Evolutionary conservation across 2,797 vertebrate species (phyloP), one percentile per base, ranked within the genome.

Genomic region (Meriones psammophilus): DNA sequence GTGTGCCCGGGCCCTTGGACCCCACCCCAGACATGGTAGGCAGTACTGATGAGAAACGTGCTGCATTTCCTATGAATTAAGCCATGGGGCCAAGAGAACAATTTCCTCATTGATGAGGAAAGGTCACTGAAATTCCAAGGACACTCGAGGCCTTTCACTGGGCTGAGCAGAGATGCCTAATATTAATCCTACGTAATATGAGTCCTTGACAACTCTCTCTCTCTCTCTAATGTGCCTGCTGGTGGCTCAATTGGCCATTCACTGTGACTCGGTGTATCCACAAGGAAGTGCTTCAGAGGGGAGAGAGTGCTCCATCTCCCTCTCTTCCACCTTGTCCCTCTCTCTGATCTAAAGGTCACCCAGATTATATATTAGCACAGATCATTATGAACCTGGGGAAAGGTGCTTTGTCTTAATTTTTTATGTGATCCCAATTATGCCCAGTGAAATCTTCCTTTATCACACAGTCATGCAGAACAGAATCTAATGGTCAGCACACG

Each of bases 121-220:
- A 99, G 98, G 98, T 98, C 98, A 95, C 98, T 97, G 97, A 98
- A 98, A 98, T 98, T 98, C 91, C 79, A 97, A 98, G 96, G 98
- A 98, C 98, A 98, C 98, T 98, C 91, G 96, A 97, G 93, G 97
- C 97, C 98, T 98, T 98, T 98, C 97, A 98, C 91, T 97, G 96
- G 92, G 91, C 97, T 98, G 97, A 97, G 97, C 97, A 58, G 56
- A 96, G 64, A 96, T 97, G 98, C 96, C 96, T 97, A 98, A 97
- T 98, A 98, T 98, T 98, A 98, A 98, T 97, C 97, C 98, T 98
- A 79, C 0, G 84, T 98, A 97, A 97, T 46, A 94, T 80, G 97
- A 97, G 91, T 95, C 96, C 97, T 96, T 98, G 96, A 97, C 94
- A 97, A 94, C 96, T 93, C 56, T 58, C 56, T 58, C 94, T 58